Evolutionary conservation across 2,797 vertebrate genomes (phyloP), one percentile per base, ranked within the genome.

Genomic region (Etheostoma nigrum): DNA sequence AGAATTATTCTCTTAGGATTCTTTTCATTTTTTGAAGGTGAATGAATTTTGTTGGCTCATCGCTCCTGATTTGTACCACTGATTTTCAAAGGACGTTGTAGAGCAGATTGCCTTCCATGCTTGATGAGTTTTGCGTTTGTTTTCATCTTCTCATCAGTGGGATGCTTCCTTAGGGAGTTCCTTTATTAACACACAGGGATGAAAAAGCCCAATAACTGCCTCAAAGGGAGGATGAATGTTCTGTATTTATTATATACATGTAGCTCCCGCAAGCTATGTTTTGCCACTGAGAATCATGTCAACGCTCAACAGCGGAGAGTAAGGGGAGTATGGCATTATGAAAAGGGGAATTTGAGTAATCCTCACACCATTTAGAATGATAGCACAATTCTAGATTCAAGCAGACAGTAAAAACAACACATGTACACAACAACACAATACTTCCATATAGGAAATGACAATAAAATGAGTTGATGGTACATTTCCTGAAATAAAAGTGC

Each of bases 311-410:
- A 54, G 73, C 70, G 47, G 65, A 80, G 76, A 78, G 75, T 78
- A 87, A 70, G 66, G 69, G 36, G 66, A 64, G 90, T 85, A 92
- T 86, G 75, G 82, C 86, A 91, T 93, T 89, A 89, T 76, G 58
- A 88, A 88, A 90, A 69, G 67, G 66, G 65, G 78, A 85, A 79
- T 86, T 76, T 78, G 40, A 69, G 71, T 89, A 91, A 93, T 91
- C 83, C 82, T 76, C 65, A 49, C 49, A 79, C 67, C 77, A 85
- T 90, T 82, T 74, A 33, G 51, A 76, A 83, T 57, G 49, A 86
- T 78, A 72, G 76, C 81, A 74, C 68, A 72, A 47, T 68, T 14
- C 19, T 62, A 12, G 45, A 70, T 82, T 67, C 54, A 58, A 78
- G 72, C 6, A 9, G 53, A 65, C 66, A 4, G 42, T 13, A 44